Evolutionary conservation across 1,140 invertebrate genomes (phyloP), one percentile per base, ranked within the genome.

Genomic region (Pseudomyrmex concolor): DNA sequence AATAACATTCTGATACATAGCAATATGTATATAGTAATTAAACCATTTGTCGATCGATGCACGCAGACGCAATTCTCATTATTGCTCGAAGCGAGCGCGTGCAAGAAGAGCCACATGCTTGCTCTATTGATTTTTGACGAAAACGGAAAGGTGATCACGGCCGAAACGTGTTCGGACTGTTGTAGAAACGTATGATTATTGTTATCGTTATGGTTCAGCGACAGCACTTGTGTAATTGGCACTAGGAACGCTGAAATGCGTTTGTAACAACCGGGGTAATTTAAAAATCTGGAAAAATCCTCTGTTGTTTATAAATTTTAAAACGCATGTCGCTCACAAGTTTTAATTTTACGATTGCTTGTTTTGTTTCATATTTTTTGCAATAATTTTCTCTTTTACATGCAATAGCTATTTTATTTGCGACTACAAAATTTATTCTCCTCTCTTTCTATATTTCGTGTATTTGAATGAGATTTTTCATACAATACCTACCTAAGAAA

Each of bases 201-300:
- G 51, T 86, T 85, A 74, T 85, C 63, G 63, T 82, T 85, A 70
- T 70, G 50, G 25, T 67, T 74, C 50, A 34, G 34, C 73, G 66
- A 64, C 54, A 67, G 78, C 62, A 66, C 45, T 25, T 34, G 62
- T 60, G 62, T 60, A 59, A 60, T 73, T n/a, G 8, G 2, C 34
- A n/a, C 2, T 48, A 48, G n/a, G 3, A 73, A 25, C 8, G 34
- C 7, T 9, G 13, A 10, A 50, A 63, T 8, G 25, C 17, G 4
- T 25, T 50, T 1, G 60, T 63, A 74, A 55, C 10, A 48, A 2
- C 43, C 34, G 12, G 34, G 0, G 22, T 55, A 2, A 55, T 34
- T 10, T 70, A 55, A 68, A 68, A 17, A 34, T 70, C 54, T 74
- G 50, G 3, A n/a, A 71, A 15, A 48, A 22, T 73, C 60, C 5